A percentile compares a stretch with the other conserved stretches of the same genome.
These are phyloP conservation scores for Entelurus aequoreus DNA, from an alignment of 2,113 vertebrate genomes.

Conservation along the genomic window DNA sequence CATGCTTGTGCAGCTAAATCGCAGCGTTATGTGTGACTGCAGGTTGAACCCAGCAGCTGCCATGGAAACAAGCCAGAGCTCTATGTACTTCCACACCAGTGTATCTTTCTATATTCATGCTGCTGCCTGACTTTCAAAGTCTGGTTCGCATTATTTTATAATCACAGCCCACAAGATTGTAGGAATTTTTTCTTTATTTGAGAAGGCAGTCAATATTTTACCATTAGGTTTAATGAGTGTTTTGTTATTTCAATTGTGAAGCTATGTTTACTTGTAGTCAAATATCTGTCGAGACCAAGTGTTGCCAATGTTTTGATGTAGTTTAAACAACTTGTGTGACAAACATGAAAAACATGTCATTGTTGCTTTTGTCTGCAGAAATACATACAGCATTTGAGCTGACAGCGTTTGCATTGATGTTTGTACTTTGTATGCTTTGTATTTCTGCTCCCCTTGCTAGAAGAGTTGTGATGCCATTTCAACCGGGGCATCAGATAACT, in stretches of 20 bases:
- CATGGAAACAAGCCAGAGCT: slow-evolving; percentile 35
- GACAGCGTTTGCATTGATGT: slow-evolving; percentile 11
- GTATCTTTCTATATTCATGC: slow-evolving; percentile 7
- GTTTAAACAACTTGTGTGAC: slow-evolving; percentile 16
- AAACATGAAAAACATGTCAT: not conserved
- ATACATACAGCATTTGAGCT: not conserved
- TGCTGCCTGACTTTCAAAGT: not conserved
- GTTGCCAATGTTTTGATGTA: slow-evolving; percentile 4
- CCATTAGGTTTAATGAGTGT: not conserved
- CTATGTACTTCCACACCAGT: slow-evolving; percentile 8
- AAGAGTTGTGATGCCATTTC: slow-evolving; percentile 42
- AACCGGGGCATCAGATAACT: slow-evolving; percentile 29
- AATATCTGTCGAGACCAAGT: not conserved
- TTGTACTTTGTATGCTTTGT: slow-evolving; percentile 36
- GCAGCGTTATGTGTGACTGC: slow-evolving; percentile 12
- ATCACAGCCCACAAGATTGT: not conserved
- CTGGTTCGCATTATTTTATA: not conserved
- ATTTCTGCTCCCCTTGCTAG: slow-evolving; percentile 22
- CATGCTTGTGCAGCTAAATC: slow-evolving; percentile 4
- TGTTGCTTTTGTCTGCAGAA: slow-evolving; percentile 9
- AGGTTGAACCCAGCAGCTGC: slow-evolving; percentile 29
- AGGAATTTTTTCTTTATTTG: too few species aligned
- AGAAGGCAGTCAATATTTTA: too few species aligned
- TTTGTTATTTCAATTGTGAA: not conserved
- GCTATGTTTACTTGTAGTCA: not conserved